Evolutionary conservation across 1,140 invertebrate species (phyloP).

Genomic region (Drosophila miranda): DNA sequence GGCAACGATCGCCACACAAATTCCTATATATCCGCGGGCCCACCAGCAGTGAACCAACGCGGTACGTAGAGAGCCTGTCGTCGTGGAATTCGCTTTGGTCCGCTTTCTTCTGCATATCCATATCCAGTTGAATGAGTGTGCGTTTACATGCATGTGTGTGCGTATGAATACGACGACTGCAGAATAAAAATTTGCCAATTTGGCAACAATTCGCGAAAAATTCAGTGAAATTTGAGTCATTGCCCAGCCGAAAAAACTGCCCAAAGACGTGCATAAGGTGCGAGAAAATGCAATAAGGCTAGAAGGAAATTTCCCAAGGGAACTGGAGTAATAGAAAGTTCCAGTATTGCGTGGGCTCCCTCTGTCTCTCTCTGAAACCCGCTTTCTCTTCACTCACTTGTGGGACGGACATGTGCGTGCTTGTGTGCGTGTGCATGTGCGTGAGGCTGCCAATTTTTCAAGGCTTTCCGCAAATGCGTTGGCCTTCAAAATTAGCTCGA

Average conservation of each 20-base stretch:
- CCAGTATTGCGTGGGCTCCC: conserved; percentile 30
- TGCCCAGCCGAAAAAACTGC: conserved; percentile 17
- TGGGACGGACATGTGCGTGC: conserved; percentile 36
- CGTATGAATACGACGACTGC: conserved; percentile 15
- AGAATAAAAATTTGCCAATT: conserved; percentile 70
- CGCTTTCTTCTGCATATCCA: conserved; percentile 53
- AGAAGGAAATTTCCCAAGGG: too few relatives aligned
- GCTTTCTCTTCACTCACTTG: background rate
- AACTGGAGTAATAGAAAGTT: conserved; percentile 32
- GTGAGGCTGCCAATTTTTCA: conserved; percentile 56
- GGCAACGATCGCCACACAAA: too few relatives aligned
- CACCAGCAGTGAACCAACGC: too few relatives aligned
- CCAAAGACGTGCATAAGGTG: background rate
- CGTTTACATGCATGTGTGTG: conserved; percentile 54
- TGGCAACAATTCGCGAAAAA: conserved; percentile 51
- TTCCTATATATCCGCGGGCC: too few relatives aligned
- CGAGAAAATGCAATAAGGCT: conserved; percentile 10
- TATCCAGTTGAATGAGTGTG: conserved; percentile 39
- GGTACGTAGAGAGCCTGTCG: too few relatives aligned
- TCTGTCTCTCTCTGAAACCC: conserved; percentile 10
- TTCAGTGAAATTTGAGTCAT: conserved; percentile 62
- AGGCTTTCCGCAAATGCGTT: conserved; percentile 55
- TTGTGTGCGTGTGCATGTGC: conserved; percentile 24
- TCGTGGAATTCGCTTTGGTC: too few relatives aligned
- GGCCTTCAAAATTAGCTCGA: conserved; percentile 35